Conservation (phyloP, 1,140 invertebrate genomes). For the Lasaia peninsularis region DNA sequence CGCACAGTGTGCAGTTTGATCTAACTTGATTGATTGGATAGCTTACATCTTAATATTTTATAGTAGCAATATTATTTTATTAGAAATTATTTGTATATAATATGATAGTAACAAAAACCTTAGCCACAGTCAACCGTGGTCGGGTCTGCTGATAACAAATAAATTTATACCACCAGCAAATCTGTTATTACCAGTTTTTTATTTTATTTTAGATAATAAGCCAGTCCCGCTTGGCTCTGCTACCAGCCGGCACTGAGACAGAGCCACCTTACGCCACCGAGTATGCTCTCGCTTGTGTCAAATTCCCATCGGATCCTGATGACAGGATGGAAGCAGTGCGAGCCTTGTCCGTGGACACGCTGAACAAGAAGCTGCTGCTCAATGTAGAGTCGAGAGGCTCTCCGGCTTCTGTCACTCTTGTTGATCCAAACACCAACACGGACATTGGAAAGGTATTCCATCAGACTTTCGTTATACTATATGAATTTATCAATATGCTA, state of each 20-base stretch:
- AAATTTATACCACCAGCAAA: no score
- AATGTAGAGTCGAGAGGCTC: conserved; percentile 84
- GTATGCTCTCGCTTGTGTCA: conserved; percentile 90
- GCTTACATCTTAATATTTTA: no score
- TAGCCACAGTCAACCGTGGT: no score
- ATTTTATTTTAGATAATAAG: conserved; percentile 44
- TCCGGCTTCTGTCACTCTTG: conserved; percentile 85
- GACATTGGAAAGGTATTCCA: conserved; percentile 88
- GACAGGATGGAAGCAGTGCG: conserved; percentile 86
- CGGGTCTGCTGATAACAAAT: no score
- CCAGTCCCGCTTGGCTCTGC: conserved; percentile 82
- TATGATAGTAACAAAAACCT: no score
- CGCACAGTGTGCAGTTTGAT: no score
- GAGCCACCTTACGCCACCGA: conserved; percentile 91
- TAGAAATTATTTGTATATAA: no score
- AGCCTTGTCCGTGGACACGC: conserved; percentile 81
- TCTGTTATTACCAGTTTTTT: no score
- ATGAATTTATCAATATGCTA: no score
- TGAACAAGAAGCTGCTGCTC: conserved; percentile 82
- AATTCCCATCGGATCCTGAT: conserved; percentile 91
- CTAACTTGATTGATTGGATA: no score
- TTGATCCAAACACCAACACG: conserved; percentile 83
- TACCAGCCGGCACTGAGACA: conserved; percentile 87
- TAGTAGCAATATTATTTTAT: no score
- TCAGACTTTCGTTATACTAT: no score